A percentile compares a stretch with the other conserved stretches of the same genome.
These are phyloP conservation scores for Netelia fuscicornis DNA, from an alignment of 2,888 invertebrate species.

Conservation along the genomic window DNA sequence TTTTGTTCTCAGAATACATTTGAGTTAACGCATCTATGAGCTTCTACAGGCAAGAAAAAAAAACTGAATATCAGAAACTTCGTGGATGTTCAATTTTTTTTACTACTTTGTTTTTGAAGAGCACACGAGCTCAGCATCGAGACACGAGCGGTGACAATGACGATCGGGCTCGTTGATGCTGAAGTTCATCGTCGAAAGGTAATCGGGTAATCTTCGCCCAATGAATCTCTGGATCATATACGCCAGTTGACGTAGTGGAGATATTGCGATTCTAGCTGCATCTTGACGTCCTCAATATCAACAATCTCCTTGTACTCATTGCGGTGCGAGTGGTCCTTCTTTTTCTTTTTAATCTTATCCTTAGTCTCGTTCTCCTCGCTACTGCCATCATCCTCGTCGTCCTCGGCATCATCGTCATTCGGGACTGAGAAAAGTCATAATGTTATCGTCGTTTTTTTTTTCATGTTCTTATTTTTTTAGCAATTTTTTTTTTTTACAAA, in stretches of 20 bases:
- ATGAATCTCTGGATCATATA: conserved; percentile 70
- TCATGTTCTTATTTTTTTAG: conserved; percentile 8
- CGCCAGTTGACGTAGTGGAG: conserved; percentile 79
- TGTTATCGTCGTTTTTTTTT: conserved; percentile 49
- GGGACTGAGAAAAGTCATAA: conserved; percentile 70
- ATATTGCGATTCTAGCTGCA: conserved; percentile 78
- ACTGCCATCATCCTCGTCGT: conserved; percentile 46
- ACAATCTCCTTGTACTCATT: conserved; percentile 73
- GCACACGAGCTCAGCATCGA: conserved; percentile 25
- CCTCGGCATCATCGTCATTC: conserved; percentile 63
- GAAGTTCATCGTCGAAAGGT: neutral
- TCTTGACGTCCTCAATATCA: conserved; percentile 73
- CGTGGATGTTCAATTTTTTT: conserved; percentile 19
- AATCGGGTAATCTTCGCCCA: conserved; percentile 25
- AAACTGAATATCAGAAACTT: conserved; percentile 35
- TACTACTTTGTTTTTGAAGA: conserved; percentile 26
- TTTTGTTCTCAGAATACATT: conserved; percentile 46
- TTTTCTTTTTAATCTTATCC: conserved; percentile 47
- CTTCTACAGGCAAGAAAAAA: conserved; percentile 65
- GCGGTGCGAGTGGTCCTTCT: conserved; percentile 57
- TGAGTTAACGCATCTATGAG: conserved; percentile 56
- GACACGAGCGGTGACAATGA: neutral
- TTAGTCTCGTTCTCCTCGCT: conserved; percentile 56
- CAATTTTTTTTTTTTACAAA: conserved; percentile 22
- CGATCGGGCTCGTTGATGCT: conserved; percentile 33